Evolutionary conservation across 2,888 invertebrate genomes (phyloP), one percentile per base, ranked within the genome.

Genomic region (Lithophane socia): DNA sequence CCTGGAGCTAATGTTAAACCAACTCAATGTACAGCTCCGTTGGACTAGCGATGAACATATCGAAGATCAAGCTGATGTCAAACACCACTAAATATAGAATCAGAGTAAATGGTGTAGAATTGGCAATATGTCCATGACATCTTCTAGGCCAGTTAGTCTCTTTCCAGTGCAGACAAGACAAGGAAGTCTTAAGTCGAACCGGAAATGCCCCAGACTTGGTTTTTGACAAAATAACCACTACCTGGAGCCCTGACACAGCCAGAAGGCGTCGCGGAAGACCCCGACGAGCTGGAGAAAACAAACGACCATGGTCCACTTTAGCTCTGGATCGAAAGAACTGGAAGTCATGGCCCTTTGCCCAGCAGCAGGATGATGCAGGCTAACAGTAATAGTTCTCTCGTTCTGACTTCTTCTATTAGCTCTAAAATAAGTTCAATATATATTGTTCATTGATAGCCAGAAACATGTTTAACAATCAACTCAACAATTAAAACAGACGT

Each of bases 401-500:
- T 54, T 37, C 16, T 5, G 2, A 37, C 8, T 13, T 56, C 2
- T 49, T 56, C 18, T 18, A n/a, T 21, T 63, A 0, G 12, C 16
- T 61, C 21, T 79, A 42, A 63, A 72, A 29, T 29, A 16, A 13
- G n/a, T 47, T 49, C 18, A 61, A 5, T 12, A 67, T n/a, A 29
- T 8, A 49, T 37, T 37, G 13, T 73, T 80, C 16, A 13, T 16
- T 73, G 21, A 49, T 13, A 49, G 12, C 16, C 44, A 73, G 44
- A 58, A 54, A 5, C 18, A 58, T 58, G 18, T 75, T 18, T 12
- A 47, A 81, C 56, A 49, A 72, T 80, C 4, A 56, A 56, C 21
- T 16, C 21, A 56, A 61, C 47, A 67, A 67, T 75, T 37, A 75
- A 65, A 73, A n/a, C 42, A 63, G 24, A 61, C 37, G 24, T 54